phyloP scores from a whole-genome alignment of 2,113 vertebrate genomes.

The Alethe castanea region DNA sequence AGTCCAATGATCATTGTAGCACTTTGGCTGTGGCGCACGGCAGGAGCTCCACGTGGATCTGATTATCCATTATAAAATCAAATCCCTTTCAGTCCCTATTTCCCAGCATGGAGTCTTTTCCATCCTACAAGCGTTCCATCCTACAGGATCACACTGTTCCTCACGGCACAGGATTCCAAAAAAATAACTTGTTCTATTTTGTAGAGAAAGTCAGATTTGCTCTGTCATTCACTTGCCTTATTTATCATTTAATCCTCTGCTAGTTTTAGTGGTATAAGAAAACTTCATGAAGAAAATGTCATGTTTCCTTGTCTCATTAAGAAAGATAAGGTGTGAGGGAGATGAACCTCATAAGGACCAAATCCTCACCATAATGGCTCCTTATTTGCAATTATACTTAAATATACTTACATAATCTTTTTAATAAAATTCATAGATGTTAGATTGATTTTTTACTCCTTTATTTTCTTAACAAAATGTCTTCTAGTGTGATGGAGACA shows the following conservation, averaged over 20 bases:
- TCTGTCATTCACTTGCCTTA: background rate
- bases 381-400: background rate
- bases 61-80: constrained; percentile 45
- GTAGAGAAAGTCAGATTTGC: background rate
- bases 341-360: background rate
- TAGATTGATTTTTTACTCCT: background rate
- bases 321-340: background rate
- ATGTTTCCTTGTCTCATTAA: background rate
- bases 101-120: constrained; percentile 13
- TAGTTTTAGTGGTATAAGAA: background rate
- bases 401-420: background rate
- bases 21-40: accelerated
- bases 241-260: background rate
- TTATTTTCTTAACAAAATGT: background rate
- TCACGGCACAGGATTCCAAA: background rate
- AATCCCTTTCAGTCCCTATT: constrained; percentile 10
- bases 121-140: background rate
- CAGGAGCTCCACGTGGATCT: background rate
- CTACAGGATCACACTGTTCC: background rate
- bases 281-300: background rate
- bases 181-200: background rate
- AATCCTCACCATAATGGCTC: background rate
- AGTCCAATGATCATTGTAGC: constrained; percentile 22
- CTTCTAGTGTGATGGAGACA: background rate
- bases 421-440: background rate